These are phyloP conservation scores for Drosophila sulfurigaster DNA, from an alignment of 1,140 invertebrate genomes.

Conservation along the genomic window DNA sequence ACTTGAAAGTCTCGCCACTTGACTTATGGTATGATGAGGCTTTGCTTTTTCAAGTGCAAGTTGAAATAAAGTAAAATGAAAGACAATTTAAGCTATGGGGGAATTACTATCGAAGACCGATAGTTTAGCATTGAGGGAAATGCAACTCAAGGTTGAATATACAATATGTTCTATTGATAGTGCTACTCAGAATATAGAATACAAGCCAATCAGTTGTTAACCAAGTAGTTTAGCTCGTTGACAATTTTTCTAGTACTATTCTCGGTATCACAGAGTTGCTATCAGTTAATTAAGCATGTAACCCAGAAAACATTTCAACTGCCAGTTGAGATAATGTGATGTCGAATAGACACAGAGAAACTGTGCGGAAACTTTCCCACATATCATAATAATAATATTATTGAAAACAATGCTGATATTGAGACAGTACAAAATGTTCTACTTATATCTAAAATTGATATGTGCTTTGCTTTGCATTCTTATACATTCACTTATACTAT, in stretches of 20 bases:
- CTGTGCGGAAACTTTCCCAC: constrained; percentile 2
- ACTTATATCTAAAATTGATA: constrained; percentile 45
- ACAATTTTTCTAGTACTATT: constrained; percentile 11
- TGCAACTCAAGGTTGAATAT: constrained; percentile 18
- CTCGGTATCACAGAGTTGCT: constrained; percentile 16
- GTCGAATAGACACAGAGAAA: neutral
- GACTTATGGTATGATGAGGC: constrained; percentile 43
- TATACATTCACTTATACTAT: constrained; percentile 8
- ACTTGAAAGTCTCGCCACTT: constrained; percentile 68
- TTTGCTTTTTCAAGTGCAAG: constrained; percentile 38
- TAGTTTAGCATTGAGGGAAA: constrained; percentile 8
- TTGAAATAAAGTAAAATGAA: constrained; percentile 12
- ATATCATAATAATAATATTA: constrained; percentile 23
- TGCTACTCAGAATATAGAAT: neutral
- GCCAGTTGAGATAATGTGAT: neutral
- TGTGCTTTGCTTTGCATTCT: constrained; percentile 20
- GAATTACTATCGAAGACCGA: constrained; percentile 1
- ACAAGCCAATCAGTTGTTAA: constrained; percentile 21
- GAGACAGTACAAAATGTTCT: constrained; percentile 14
- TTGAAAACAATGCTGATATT: constrained; percentile 37
- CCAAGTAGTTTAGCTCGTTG: constrained; percentile 12
- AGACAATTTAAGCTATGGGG: constrained; percentile 11
- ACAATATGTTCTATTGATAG: constrained; percentile 3
- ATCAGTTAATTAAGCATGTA: constrained; percentile 52
- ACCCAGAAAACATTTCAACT: constrained; percentile 26